Evolutionary conservation across 2,888 invertebrate genomes (phyloP), one percentile per base, ranked within the genome.

Genomic region (Rhorus exstirpatorius): DNA sequence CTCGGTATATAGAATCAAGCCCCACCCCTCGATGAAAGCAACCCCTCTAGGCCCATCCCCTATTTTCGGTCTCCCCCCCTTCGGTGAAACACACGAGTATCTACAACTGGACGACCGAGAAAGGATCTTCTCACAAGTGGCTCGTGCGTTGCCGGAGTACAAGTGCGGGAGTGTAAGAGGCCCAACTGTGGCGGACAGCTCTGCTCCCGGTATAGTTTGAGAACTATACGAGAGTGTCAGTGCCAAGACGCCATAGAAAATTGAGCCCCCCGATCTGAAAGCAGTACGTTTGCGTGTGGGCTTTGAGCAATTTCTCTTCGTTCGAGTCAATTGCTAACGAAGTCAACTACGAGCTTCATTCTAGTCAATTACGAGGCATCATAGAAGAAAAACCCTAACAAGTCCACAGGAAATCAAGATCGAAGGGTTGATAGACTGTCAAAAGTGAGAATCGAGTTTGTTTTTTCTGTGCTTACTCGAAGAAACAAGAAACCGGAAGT

Each of bases 11-110:
- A 75, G 53, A 26, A 70, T 65, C 35, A 82, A 79, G 91, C 92
- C 92, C 92, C 92, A 92, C 92, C 92, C 70, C 86, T 83, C 41
- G 24, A 67, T 35, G 49, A 70, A 72, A 70, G 84, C 86, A 83
- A 53, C 53, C 74, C 74, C 63, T 38, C 75, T 83, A 68, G 77
- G 84, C 79, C 79, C 79, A 81, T 86, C 84, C 87, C 85, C 83
- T 53, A 84, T 87, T 87, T 87, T 88, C 88, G 88, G n/a, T n/a
- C n/a, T n/a, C 88, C 85, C 70, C 63, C 79, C 80, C 61, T 17
- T 81, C 65, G 74, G 82, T 71, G 75, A 72, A 79, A 86, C 83
- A 85, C 84, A 79, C 85, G 85, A 83, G 87, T 87, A 72, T 85
- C 55, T 65, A 75, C 44, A 75, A 75, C 65, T 24, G 75, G 65